Conservation (phyloP, 1,140 invertebrate genomes). For the Pantala flavescens region DNA sequence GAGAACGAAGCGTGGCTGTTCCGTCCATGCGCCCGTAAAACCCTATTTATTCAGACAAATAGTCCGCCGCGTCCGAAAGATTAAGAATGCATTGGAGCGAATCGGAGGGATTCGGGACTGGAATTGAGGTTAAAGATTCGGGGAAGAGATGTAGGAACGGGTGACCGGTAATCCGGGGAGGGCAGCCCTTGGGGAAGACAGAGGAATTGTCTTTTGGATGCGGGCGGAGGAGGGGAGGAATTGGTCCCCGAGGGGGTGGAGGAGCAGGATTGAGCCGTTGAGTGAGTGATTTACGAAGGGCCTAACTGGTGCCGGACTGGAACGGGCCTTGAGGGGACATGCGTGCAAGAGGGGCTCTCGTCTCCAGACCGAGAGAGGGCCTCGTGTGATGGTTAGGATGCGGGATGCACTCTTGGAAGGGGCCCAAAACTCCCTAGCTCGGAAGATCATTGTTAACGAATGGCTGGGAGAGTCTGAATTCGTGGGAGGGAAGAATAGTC, state of each 20-base stretch:
- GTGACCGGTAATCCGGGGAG: background rate
- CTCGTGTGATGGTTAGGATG: background rate
- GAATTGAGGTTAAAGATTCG: background rate
- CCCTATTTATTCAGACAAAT: too few relatives aligned
- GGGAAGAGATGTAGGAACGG: background rate
- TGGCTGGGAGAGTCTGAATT: too few relatives aligned
- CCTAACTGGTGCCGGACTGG: conserved; percentile 6
- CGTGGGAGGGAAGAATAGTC: too few relatives aligned
- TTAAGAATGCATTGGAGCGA: too few relatives aligned
- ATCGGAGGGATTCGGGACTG: too few relatives aligned
- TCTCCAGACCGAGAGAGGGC: background rate
- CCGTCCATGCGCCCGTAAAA: too few relatives aligned
- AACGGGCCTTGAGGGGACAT: background rate
- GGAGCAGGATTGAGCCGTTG: background rate
- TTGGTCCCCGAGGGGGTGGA: too few relatives aligned
- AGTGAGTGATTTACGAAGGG: conserved; percentile 4
- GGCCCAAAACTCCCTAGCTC: background rate
- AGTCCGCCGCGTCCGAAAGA: too few relatives aligned
- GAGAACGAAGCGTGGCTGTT: too few relatives aligned
- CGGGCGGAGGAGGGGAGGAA: background rate
- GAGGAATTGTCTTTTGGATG: background rate
- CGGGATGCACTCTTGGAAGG: background rate
- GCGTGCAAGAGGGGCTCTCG: background rate
- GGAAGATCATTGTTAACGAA: too few relatives aligned
- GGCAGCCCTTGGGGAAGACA: background rate